These are phyloP conservation scores for Chrosomus eos DNA, from an alignment of 2,797 vertebrate genomes.

Conservation along the genomic window DNA sequence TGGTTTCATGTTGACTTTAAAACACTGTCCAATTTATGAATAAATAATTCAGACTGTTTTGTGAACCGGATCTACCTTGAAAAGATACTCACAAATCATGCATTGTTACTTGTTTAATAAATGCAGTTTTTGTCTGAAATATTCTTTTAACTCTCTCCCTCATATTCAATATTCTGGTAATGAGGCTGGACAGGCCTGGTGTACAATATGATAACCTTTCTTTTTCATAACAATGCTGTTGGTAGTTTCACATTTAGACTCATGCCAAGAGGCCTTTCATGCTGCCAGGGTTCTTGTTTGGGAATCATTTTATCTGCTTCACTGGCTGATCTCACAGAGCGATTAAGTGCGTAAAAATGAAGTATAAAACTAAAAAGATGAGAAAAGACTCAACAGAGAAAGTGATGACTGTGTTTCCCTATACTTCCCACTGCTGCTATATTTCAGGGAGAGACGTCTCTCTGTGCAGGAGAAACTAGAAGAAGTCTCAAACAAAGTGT, in stretches of 20 bases:
- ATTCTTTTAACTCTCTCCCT: background rate
- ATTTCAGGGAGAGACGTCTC: background rate
- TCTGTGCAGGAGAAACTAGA: slow-evolving; percentile 1
- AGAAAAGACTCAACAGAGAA: background rate
- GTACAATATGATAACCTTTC: slow-evolving; percentile 22
- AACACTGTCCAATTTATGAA: background rate
- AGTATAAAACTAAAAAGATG: slow-evolving; percentile 13
- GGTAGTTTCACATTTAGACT: slow-evolving; percentile 32
- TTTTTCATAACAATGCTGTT: slow-evolving; percentile 36
- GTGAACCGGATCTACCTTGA: background rate
- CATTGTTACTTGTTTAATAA: background rate
- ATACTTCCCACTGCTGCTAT: background rate
- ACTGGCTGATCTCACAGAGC: slow-evolving; percentile 35
- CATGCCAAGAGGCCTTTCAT: slow-evolving; percentile 35
- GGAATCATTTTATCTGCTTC: slow-evolving; percentile 45
- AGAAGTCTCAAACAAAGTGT: background rate
- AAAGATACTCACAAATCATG: background rate
- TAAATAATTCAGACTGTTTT: background rate
- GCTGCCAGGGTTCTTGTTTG: slow-evolving; percentile 39
- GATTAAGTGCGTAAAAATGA: slow-evolving; percentile 2
- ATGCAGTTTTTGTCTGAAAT: background rate
- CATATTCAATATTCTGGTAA: slow-evolving; percentile 28
- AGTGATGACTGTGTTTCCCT: background rate
- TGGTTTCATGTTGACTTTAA: background rate
- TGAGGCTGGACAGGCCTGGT: slow-evolving; percentile 41